Base-by-base conservation (phyloP, 2,113 vertebrate species). In the Diadophis punctatus region DNA sequence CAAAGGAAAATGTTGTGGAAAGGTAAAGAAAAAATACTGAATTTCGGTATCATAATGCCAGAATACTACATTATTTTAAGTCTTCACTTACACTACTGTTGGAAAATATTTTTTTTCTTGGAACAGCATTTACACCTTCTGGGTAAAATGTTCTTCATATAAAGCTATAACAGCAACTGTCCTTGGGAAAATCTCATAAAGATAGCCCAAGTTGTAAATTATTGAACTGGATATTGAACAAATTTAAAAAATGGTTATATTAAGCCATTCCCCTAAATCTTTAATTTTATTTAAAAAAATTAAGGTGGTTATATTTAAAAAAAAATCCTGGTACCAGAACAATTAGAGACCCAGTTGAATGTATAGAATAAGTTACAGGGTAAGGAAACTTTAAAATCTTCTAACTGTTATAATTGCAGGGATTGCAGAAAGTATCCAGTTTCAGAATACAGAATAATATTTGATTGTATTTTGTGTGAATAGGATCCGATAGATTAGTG, bases 1-100 rank as follows among this genome's bases (percentile, higher is more conserved):
- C 97, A 99, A 99, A 96, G 98, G 97, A 95, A 99, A 99, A 95
- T 99, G 99, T 95, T 98, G 98, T 92, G 99, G 99, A 96, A 99
- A 99, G 98, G 99, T 99, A 80, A 80, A 80, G 74, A 22, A 80
- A 18, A 80, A 80, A 43, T 43, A 80, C 34, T 80, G 74, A 22
- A 43, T 80, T 43, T 39, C 16, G 43, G 34, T 80, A 80, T 80
- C 34, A 43, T 80, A 43, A 22, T 80, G 43, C 74, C 74, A 80
- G 34, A 22, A 80, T 80, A 80, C 43, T 22, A 80, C 22, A 80
- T 43, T 80, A 80, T 80, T 80, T 80, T 80, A 39, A 22, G 87
- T 9, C 53, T 8, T 27, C 16, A 55, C 0, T 7, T 58, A 14
- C 34, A 74, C 30, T 27, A 23, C n/a, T 80, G 52, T 23, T 51